Evolutionary conservation across 1,140 invertebrate genomes (phyloP).

Genomic region (Drosophila albomicans): DNA sequence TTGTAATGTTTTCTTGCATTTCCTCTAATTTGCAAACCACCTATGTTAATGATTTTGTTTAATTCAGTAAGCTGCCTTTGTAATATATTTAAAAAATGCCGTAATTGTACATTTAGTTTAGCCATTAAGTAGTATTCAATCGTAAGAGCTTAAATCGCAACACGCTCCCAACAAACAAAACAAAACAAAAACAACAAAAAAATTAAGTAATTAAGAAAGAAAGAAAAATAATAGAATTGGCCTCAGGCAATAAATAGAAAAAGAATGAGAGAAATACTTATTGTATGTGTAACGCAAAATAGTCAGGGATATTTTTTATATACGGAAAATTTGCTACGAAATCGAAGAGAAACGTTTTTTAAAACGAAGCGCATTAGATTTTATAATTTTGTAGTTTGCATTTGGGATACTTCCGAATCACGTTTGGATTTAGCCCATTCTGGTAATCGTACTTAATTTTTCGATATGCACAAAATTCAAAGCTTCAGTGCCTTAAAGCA

Average conservation of each 20-base stretch:
- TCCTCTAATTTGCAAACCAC: constrained; percentile 65
- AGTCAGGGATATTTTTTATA: constrained; percentile 83
- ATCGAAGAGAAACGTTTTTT: constrained; percentile 37
- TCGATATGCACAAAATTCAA: constrained; percentile 80
- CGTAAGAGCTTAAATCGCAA: constrained; percentile 67
- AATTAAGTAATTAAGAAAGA: constrained; percentile 36
- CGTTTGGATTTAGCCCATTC: constrained; percentile 10
- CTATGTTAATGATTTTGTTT: constrained; percentile 47
- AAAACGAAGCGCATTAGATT: constrained; percentile 49
- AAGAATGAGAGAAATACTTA: constrained; percentile 26
- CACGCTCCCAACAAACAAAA: constrained; percentile 48
- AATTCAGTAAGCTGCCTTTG: constrained; percentile 71
- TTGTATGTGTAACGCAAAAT: constrained; percentile 56
- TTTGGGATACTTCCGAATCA: constrained; percentile 25
- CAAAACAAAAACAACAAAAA: constrained; percentile 9
- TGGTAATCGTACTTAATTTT: constrained; percentile 53
- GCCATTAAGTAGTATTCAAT: constrained; percentile 55
- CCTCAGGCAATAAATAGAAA: constrained; percentile 69
- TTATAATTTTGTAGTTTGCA: constrained; percentile 62
- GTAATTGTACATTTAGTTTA: constrained; percentile 67
- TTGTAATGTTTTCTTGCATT: constrained; percentile 47
- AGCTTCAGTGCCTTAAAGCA: constrained; percentile 84
- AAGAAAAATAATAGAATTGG: constrained; percentile 56
- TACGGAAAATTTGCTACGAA: constrained; percentile 68
- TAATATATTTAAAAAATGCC: constrained; percentile 78